phyloP scores from a whole-genome alignment of 2,888 invertebrate species.

The Chrysopilus asiliformis region DNA sequence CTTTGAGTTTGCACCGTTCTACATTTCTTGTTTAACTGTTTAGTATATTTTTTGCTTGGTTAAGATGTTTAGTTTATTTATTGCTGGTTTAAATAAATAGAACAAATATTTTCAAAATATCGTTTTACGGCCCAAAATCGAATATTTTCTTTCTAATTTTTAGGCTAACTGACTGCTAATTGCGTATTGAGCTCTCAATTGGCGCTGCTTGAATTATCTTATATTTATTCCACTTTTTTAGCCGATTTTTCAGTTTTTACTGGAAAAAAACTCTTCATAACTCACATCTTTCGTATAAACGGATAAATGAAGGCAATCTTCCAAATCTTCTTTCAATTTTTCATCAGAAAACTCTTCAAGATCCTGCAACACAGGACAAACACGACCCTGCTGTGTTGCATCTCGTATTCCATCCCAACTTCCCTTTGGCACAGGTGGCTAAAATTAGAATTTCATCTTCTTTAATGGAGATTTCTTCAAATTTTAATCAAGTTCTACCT shows the following conservation, averaged over 20 bases:
- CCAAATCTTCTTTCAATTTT: slow-evolving; percentile 22
- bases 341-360: slow-evolving; percentile 15
- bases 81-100: too few species aligned
- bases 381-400: slow-evolving; percentile 25
- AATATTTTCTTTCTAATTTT: too few species aligned
- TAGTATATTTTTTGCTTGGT: too few species aligned
- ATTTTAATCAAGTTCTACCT: slow-evolving; percentile 16
- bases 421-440: slow-evolving; percentile 25
- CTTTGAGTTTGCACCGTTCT: too few species aligned
- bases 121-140: too few species aligned
- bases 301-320: slow-evolving; percentile 31
- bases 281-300: slow-evolving; percentile 32
- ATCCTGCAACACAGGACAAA: slow-evolving; percentile 27
- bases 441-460: slow-evolving; percentile 1
- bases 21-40: too few species aligned
- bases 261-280: not conserved
- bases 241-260: not conserved
- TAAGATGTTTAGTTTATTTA: too few species aligned
- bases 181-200: too few species aligned
- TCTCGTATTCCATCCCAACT: slow-evolving; percentile 26
- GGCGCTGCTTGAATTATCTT: too few species aligned
- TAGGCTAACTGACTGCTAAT: too few species aligned
- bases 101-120: too few species aligned
- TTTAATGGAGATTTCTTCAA: not conserved
- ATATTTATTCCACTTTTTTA: too few species aligned